Evolutionary conservation across 2,888 invertebrate species (phyloP).

Genomic region (Erebia epiphron): DNA sequence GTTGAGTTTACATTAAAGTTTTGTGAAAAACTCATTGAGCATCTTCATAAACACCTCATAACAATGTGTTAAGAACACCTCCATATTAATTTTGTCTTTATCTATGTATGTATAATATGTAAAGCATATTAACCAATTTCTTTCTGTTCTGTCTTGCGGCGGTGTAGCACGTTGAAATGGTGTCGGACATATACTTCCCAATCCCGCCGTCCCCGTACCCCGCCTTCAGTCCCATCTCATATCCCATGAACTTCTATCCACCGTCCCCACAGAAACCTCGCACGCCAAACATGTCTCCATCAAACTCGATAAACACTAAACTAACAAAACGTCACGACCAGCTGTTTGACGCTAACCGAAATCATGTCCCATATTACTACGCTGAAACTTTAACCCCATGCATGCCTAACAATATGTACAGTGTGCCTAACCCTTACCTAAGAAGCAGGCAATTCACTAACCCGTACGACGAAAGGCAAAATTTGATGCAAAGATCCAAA

Average conservation of each 20-base stretch:
- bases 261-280: slow-evolving; percentile 61
- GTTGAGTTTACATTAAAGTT: too few relatives aligned
- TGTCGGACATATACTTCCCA: slow-evolving; percentile 89
- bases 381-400: slow-evolving; percentile 72
- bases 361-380: slow-evolving; percentile 77
- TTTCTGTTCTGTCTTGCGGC: slow-evolving; percentile 80
- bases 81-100: slow-evolving; percentile 2
- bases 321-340: slow-evolving; percentile 70
- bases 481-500: slow-evolving; percentile 59
- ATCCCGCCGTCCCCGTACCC: slow-evolving; percentile 75
- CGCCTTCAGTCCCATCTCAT: slow-evolving; percentile 72
- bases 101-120: slow-evolving; percentile 31
- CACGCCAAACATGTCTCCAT: slow-evolving; percentile 62
- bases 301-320: slow-evolving; percentile 51
- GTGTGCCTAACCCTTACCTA: slow-evolving; percentile 53
- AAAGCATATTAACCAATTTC: slow-evolving; percentile 68
- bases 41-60: too few relatives aligned
- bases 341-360: slow-evolving; percentile 82
- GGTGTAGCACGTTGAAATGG: slow-evolving; percentile 88
- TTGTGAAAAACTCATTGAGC: too few relatives aligned
- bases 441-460: slow-evolving; percentile 68
- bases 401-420: slow-evolving; percentile 73
- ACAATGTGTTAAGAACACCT: not conserved
- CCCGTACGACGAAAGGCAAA: slow-evolving; percentile 64
- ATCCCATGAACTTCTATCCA: slow-evolving; percentile 77